phyloP scores from a whole-genome alignment of 92 coral and sea anemone species.

The Muricea muricata region DNA sequence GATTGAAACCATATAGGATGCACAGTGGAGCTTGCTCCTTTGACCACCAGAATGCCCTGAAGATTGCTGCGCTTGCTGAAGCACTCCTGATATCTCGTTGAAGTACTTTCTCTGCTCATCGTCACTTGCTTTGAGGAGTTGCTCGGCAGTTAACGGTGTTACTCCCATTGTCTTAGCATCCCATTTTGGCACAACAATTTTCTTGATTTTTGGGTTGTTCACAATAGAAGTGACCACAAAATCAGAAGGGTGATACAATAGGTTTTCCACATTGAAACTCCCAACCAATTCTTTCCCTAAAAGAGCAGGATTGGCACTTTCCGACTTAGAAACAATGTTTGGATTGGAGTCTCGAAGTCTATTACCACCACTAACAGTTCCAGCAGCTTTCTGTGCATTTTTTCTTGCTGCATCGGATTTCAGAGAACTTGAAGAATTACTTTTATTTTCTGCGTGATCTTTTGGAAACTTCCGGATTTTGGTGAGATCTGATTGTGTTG shows the following conservation, averaged over 20 bases:
- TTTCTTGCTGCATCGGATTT: constrained; percentile 3
- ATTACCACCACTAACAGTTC: background rate
- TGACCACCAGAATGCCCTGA: constrained; percentile 75
- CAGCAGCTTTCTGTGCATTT: background rate
- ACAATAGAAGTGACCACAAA: constrained; percentile 86
- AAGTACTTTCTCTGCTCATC: constrained; percentile 77
- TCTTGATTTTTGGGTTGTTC: constrained; percentile 91
- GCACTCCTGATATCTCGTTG: constrained; percentile 60
- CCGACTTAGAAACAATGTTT: constrained; percentile 19
- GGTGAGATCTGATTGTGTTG: constrained; percentile 29
- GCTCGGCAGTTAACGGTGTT: constrained; percentile 84
- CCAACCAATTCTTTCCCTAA: constrained; percentile 18
- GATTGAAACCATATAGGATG: constrained; percentile 82
- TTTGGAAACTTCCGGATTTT: constrained; percentile 4
- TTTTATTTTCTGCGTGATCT: constrained; percentile 14
- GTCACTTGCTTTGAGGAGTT: constrained; percentile 67
- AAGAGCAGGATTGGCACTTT: background rate
- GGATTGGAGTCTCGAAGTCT: background rate
- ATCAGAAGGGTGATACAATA: constrained; percentile 86
- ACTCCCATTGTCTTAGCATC: constrained; percentile 89
- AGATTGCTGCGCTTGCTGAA: constrained; percentile 67
- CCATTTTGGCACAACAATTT: constrained; percentile 78
- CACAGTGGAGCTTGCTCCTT: constrained; percentile 84
- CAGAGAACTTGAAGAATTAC: background rate
- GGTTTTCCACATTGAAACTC: constrained; percentile 43